These are phyloP conservation scores for Morelia viridis DNA, from an alignment of 2,797 vertebrate species.

Conservation along the genomic window DNA sequence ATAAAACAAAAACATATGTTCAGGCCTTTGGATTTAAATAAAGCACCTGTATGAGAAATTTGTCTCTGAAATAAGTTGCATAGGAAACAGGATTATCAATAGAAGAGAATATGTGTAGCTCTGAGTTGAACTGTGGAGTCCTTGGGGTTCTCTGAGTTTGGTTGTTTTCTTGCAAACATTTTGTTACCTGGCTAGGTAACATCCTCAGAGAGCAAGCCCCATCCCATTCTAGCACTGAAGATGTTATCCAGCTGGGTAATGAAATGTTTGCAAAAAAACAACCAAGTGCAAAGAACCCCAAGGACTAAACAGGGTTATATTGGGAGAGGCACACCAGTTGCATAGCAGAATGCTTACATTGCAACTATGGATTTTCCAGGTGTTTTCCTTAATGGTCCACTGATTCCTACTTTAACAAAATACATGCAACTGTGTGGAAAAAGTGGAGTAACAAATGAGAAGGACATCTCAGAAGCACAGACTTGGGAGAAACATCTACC, in stretches of 20 bases:
- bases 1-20: neutral
- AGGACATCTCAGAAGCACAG: neutral
- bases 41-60: neutral
- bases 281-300: no score
- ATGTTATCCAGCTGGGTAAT: no score
- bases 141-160: no score
- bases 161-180: no score
- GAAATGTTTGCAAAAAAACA: no score
- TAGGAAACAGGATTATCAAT: neutral
- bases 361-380: neutral
- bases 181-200: no score
- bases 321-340: neutral
- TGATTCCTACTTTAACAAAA: neutral
- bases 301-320: no score
- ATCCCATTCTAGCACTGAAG: no score
- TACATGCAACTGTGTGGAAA: neutral
- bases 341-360: neutral
- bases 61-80: neutral
- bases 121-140: no score
- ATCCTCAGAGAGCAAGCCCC: no score
- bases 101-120: no score
- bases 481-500: neutral
- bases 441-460: neutral
- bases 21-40: neutral
- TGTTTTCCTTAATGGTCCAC: neutral